These are phyloP conservation scores for Betta splendens DNA, from an alignment of 2,797 vertebrate species.

Conservation along the genomic window DNA sequence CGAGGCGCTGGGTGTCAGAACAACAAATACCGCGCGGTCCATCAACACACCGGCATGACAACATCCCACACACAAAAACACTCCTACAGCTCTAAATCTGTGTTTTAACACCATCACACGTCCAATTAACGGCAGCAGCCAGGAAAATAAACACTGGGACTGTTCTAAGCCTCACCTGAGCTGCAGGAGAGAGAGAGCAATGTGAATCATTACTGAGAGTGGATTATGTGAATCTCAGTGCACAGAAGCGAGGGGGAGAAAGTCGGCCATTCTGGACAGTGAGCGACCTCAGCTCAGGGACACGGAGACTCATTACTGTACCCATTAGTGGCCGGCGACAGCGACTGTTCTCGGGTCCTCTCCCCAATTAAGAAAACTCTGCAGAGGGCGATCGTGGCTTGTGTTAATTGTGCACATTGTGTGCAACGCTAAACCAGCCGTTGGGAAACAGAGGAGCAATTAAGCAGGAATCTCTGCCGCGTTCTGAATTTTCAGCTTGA, in stretches of 20 bases:
- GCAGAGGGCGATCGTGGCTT: slow-evolving; percentile 28
- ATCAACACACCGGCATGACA: slow-evolving; percentile 22
- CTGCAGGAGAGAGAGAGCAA: slow-evolving; percentile 6
- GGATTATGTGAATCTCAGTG: slow-evolving; percentile 4
- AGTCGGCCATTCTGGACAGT: slow-evolving; percentile 16
- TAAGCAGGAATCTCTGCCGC: slow-evolving; percentile 52
- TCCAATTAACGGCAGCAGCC: slow-evolving; percentile 56
- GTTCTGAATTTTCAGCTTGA: slow-evolving; percentile 43
- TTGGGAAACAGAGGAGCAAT: slow-evolving; percentile 50
- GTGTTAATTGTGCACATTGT: slow-evolving; percentile 41
- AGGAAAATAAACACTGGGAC: slow-evolving; percentile 44
- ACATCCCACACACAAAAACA: slow-evolving; percentile 37
- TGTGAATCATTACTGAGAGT: slow-evolving; percentile 20
- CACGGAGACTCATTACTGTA: slow-evolving; percentile 56
- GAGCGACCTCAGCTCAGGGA: slow-evolving; percentile 35
- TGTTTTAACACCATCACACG: not conserved
- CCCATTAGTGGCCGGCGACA: slow-evolving; percentile 10
- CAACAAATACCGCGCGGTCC: slow-evolving; percentile 24
- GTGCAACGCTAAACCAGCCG: slow-evolving; percentile 38
- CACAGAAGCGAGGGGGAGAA: slow-evolving; percentile 3
- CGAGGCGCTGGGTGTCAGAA: slow-evolving; percentile 35
- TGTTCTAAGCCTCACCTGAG: slow-evolving; percentile 21
- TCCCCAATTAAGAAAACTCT: slow-evolving; percentile 50
- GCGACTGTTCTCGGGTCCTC: slow-evolving; percentile 32
- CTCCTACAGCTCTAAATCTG: slow-evolving; percentile 5